A percentile compares a stretch with the other conserved stretches of the same genome.
Evolutionary conservation across 2,797 vertebrate species (phyloP).

Genomic region (Erethizon dorsatum): DNA sequence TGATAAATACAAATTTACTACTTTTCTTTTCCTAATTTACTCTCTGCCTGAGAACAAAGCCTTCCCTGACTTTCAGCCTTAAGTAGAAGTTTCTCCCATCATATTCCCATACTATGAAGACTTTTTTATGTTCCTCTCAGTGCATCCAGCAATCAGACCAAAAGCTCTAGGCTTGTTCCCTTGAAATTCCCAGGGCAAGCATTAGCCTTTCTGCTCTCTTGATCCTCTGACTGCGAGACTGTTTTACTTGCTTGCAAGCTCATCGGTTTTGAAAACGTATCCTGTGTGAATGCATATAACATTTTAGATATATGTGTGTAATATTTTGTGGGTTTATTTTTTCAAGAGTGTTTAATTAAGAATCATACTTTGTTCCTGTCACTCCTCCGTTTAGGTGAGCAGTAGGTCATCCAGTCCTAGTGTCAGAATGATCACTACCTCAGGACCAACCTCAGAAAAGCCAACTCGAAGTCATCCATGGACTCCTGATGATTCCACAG

Average conservation of each 20-base stretch:
- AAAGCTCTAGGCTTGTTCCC: not conserved
- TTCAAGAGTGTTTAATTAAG: constrained; percentile 18
- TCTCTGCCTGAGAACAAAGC: not conserved
- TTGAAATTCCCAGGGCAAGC: not conserved
- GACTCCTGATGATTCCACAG: constrained; percentile 95
- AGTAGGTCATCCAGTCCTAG: constrained; percentile 99
- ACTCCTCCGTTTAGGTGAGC: constrained; percentile 87
- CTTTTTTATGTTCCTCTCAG: not conserved
- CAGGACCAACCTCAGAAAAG: constrained; percentile 94
- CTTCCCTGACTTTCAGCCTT: constrained; percentile 43
- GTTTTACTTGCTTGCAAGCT: constrained; percentile 9
- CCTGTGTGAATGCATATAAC: not conserved
- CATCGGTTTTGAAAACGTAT: not conserved
- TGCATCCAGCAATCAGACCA: not conserved
- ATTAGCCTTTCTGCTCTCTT: not conserved
- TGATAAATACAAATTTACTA: not conserved
- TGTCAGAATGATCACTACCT: constrained; percentile 96
- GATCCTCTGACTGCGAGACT: constrained; percentile 7
- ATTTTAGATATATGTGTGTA: not conserved
- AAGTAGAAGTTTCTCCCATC: not conserved
- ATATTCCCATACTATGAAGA: not conserved
- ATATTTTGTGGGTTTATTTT: constrained; percentile 23
- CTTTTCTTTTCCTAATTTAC: not conserved
- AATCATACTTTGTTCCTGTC: constrained; percentile 23
- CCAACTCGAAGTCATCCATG: constrained; percentile 92